Evolutionary conservation across 2,113 vertebrate genomes (phyloP).

Genomic region (Ctenodactylus gundi): DNA sequence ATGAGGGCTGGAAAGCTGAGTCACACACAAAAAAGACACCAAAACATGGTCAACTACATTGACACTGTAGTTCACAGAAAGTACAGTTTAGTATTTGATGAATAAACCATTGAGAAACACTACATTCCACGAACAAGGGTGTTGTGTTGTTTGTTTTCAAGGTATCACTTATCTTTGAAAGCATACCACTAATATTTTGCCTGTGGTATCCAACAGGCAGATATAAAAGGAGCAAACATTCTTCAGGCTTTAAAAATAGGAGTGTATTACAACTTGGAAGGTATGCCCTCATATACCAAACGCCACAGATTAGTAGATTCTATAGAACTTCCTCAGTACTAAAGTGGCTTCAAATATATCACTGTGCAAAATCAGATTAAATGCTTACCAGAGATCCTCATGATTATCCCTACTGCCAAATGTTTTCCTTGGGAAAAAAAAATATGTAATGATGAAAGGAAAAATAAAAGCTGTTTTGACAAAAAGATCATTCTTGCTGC

Average conservation of each 20-base stretch:
- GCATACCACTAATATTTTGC: slow-evolving; percentile 41
- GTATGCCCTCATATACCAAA: slow-evolving; percentile 57
- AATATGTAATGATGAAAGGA: background rate
- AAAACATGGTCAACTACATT: background rate
- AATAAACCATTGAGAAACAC: background rate
- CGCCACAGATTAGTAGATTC: slow-evolving; percentile 58
- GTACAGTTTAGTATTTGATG: background rate
- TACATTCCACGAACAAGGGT: background rate
- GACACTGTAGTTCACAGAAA: background rate
- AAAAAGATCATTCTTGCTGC: slow-evolving; percentile 47
- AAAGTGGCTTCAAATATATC: slow-evolving; percentile 34
- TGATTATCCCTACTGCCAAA: slow-evolving; percentile 31
- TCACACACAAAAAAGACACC: slow-evolving; percentile 3
- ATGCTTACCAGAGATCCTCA: slow-evolving; percentile 17
- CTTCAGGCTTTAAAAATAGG: slow-evolving; percentile 73
- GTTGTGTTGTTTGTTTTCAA: slow-evolving; percentile 53
- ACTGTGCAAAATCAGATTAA: slow-evolving; percentile 55
- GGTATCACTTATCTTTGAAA: slow-evolving; percentile 46
- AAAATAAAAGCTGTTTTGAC: background rate
- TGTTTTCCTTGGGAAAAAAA: slow-evolving; percentile 9
- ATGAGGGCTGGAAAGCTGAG: background rate
- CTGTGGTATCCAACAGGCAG: slow-evolving; percentile 52
- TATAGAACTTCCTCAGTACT: slow-evolving; percentile 46
- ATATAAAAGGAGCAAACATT: slow-evolving; percentile 59
- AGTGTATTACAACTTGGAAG: slow-evolving; percentile 62